Evolutionary conservation across 2,113 vertebrate species (phyloP).

Genomic region (Micronisus gabar): DNA sequence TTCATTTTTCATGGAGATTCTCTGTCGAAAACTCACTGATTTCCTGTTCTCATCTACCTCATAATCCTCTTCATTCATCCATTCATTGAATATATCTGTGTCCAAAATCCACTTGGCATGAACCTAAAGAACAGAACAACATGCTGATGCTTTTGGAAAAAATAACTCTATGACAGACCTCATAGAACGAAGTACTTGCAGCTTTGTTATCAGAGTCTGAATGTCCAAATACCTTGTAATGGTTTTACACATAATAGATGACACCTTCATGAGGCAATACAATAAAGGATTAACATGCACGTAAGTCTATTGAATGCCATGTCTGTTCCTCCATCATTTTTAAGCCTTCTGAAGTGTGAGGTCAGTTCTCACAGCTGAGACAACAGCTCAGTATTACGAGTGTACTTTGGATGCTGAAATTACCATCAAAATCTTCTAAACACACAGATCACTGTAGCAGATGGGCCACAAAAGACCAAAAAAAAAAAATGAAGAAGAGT

Average conservation of each 20-base stretch:
- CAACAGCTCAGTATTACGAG: not conserved
- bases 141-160: not conserved
- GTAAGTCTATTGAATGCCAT: rapidly evolving
- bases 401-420: not conserved
- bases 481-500: not conserved
- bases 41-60: conserved; percentile 96
- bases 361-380: not conserved
- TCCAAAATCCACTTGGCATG: conserved; percentile 94
- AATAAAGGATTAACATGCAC: not conserved
- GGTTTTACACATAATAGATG: not conserved
- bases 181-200: rapidly evolving
- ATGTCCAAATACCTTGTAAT: rapidly evolving
- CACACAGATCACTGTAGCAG: not conserved
- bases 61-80: conserved; percentile 99
- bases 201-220: not conserved
- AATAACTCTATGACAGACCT: not conserved
- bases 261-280: not conserved
- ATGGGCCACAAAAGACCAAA: not conserved
- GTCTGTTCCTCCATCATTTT: not conserved
- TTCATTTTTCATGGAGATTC: conserved; percentile 89
- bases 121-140: conserved; percentile 73
- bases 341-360: not conserved
- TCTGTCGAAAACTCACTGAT: conserved; percentile 85
- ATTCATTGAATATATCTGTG: conserved; percentile 93
- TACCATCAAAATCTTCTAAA: not conserved